Percentiles rank a stretch among this genome's conserved stretches.
These are phyloP conservation scores for Erebia palarica DNA, from an alignment of 2,888 invertebrate species.

Conservation along the genomic window DNA sequence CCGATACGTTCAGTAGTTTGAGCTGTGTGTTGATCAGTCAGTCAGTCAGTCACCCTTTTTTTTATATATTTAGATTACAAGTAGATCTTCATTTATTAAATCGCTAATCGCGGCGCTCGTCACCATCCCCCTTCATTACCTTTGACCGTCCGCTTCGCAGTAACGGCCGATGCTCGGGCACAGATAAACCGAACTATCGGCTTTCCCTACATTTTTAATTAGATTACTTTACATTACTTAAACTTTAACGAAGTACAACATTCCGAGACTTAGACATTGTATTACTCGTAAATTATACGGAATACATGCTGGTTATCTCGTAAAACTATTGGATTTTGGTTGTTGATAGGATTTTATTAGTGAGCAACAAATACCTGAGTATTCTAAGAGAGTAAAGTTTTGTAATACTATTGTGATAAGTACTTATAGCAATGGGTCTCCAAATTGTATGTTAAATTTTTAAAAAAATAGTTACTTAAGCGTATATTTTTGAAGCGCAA, in stretches of 20 bases:
- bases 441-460: no score
- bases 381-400: background rate
- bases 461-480: no score
- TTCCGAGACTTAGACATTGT: constrained; percentile 38
- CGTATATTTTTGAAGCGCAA: no score
- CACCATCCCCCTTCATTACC: constrained; percentile 47
- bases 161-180: constrained; percentile 62
- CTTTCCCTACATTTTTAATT: constrained; percentile 65
- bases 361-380: background rate
- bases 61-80: no score
- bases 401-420: no score
- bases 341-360: constrained; percentile 21
- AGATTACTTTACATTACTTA: constrained; percentile 60
- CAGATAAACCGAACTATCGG: constrained; percentile 61
- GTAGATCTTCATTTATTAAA: background rate
- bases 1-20: no score
- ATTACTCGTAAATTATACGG: constrained; percentile 27
- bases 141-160: constrained; percentile 61
- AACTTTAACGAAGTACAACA: constrained; percentile 41
- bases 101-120: constrained; percentile 46
- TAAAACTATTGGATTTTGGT: constrained; percentile 25
- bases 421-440: no score
- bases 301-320: constrained; percentile 28
- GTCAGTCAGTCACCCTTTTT: no score
- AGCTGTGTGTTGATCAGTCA: background rate